Evolutionary conservation across 2,797 vertebrate genomes (phyloP), one percentile per base, ranked within the genome.

Genomic region (Pelochelys cantorii): DNA sequence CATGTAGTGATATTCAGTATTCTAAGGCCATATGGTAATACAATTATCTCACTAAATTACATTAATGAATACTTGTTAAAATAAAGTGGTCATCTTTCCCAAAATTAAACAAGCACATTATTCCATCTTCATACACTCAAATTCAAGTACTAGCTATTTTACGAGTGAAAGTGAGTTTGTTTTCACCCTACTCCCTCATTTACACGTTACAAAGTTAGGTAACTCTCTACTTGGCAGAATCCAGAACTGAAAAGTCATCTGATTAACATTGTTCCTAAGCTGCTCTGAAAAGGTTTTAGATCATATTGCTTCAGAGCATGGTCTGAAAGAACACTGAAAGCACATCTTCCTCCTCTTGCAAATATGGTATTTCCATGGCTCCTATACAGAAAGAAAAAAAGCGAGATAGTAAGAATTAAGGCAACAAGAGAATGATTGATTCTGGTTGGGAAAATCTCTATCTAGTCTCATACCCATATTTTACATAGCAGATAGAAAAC

Each of bases 1-100:
- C 0, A 0, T 77, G 91, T 23, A 80, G n/a, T 59, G 42, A 68
- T 90, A 92, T 62, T 62, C 78, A 42, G 31, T 93, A 79, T 48
- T 11, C 11, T 81, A 93, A 90, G 85, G 95, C 79, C 90, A 53
- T 83, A 71, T 83, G 85, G 84, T 93, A 90, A 93, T 89, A 5
- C 93, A 90, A 90, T 71, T 92, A 85, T 87, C 84, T 90, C 68
- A 93, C n/a, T n/a, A 57, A 65, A 81, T 94, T 95, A 88, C 91
- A 95, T 93, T 95, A 92, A 96, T 92, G 77, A 95, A 75, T 79
- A 89, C 86, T 86, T 94, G 48, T 86, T 92, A 85, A 92, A 90
- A 95, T 71, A 71, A 92, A 29, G 42, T 89, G 90, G 78, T 80
- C 54, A 54, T 60, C 75, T 62, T 85, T 92, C 81, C 27, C 65